Evolutionary conservation across 2,797 vertebrate genomes (phyloP), one percentile per base, ranked within the genome.

Genomic region (Aeoliscus strigatus): DNA sequence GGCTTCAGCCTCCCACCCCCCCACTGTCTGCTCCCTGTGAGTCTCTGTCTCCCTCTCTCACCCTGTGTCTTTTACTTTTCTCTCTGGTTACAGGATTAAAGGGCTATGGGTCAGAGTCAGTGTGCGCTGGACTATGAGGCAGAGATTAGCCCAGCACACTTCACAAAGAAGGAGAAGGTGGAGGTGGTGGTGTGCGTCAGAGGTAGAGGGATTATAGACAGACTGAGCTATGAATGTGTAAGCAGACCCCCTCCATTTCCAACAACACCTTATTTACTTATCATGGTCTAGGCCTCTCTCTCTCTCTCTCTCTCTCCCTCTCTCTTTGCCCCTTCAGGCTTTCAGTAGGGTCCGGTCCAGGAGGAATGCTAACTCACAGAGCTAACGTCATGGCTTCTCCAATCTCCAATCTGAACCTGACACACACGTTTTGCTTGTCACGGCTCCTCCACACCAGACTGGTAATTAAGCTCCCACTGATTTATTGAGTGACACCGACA

Each of bases 401-500:
- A 31, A 51, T 63, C 67, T 64, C 59, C 17, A 31, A 51, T 59
- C 53, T 49, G 50, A 66, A 60, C 47, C 27, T 37, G 47, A 51
- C 46, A 40, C 35, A 35, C 63, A 52, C 59, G 52, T 34, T 60
- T 58, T 74, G 80, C 84, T 87, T 90, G 89, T 91, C 90, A 88
- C 77, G 56, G 49, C 82, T 85, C 83, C 87, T 89, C 81, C 84
- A 89, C 90, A 90, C 87, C 89, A 84, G 87, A 80, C 86, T 87
- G 88, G 88, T 92, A 92, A 94, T 94, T 96, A 94, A 93, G 93
- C 90, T 90, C 87, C 90, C 86, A 89, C 91, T 92, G 93, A 95
- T 93, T 94, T 93, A 92, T 90, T 92, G 91, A 94, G 90, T 94
- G 93, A 93, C 92, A 92, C 86, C 87, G 90, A 90, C 90, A 91